These are phyloP conservation scores for Mus minutoides DNA, from an alignment of 2,797 vertebrate species.

Conservation along the genomic window DNA sequence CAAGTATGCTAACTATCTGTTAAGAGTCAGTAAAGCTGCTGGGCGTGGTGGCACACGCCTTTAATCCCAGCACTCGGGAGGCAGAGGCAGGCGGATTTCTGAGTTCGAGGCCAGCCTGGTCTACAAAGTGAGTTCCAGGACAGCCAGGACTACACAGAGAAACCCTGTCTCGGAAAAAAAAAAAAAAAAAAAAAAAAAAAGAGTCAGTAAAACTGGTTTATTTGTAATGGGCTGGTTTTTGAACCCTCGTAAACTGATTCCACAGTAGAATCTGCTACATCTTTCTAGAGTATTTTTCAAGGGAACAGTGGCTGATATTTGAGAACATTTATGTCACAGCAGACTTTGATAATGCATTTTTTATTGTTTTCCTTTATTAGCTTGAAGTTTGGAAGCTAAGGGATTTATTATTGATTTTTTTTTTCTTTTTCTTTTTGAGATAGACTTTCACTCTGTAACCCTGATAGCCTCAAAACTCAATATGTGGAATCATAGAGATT, in stretches of 20 bases:
- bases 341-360: neutral
- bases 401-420: neutral
- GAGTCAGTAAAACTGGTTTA: neutral
- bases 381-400: constrained; percentile 27
- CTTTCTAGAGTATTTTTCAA: constrained; percentile 37
- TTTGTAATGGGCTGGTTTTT: neutral
- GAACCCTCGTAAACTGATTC: constrained; percentile 13
- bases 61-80: too few species aligned
- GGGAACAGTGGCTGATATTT: neutral
- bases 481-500: neutral
- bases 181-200: too few species aligned
- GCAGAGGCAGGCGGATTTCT: too few species aligned
- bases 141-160: too few species aligned
- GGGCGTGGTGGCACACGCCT: too few species aligned
- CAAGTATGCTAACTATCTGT: neutral
- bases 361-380: constrained; percentile 5
- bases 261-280: neutral
- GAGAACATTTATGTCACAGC: neutral
- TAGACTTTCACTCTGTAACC: neutral
- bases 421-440: neutral
- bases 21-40: neutral
- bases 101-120: too few species aligned
- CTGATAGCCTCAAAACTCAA: neutral
- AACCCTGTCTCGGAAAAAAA: too few species aligned
- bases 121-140: too few species aligned